These are phyloP conservation scores for Notarius quadriscutis DNA, from an alignment of 2,113 vertebrate genomes.

Conservation along the genomic window DNA sequence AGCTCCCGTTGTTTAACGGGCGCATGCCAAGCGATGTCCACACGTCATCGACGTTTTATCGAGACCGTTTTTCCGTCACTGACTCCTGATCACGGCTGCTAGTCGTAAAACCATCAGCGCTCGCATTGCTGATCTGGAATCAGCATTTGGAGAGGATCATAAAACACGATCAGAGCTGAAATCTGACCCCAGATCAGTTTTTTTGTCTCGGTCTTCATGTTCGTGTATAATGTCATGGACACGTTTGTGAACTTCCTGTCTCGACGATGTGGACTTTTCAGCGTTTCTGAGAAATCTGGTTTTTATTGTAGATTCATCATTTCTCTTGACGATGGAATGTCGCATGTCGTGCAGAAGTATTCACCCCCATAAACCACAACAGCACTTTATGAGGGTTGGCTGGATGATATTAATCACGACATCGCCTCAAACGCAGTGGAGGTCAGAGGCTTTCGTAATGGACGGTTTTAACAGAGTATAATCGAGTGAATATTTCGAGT, in stretches of 20 bases:
- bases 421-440: no score
- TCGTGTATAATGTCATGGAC: constrained; percentile 9
- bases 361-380: not conserved
- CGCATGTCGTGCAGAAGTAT: not conserved
- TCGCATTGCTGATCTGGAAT: not conserved
- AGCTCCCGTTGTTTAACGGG: constrained; percentile 34
- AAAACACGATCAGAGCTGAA: not conserved
- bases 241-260: not conserved
- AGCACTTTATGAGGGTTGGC: not conserved
- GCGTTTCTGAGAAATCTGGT: not conserved
- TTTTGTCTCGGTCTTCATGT: not conserved
- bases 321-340: not conserved
- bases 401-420: not conserved
- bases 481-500: not conserved
- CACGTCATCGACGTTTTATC: constrained; percentile 22
- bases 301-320: not conserved
- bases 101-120: not conserved
- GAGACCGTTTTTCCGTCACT: constrained; percentile 27
- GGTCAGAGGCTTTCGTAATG: no score
- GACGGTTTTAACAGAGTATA: no score
- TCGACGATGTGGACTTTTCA: not conserved
- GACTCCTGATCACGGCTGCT: constrained; percentile 13
- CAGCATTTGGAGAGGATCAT: not conserved
- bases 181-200: constrained; percentile 7
- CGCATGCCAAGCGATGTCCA: constrained; percentile 9